These are phyloP conservation scores for Nerophis ophidion DNA, from an alignment of 2,113 vertebrate genomes.

Conservation along the genomic window DNA sequence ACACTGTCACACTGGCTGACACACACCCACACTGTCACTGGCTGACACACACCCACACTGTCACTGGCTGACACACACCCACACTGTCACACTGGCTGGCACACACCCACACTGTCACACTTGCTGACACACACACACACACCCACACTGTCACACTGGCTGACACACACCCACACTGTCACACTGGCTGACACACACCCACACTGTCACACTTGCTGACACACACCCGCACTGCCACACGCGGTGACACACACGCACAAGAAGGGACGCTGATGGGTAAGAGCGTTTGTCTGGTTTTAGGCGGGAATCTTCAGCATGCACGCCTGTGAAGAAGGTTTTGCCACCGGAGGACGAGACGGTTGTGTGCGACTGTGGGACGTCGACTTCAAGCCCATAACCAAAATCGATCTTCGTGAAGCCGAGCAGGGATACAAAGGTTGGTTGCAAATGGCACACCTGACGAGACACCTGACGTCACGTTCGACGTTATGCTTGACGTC, in stretches of 20 bases:
- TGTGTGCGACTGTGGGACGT: conserved; percentile 93
- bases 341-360: conserved; percentile 92
- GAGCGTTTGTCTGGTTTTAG: conserved; percentile 46
- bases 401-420: conserved; percentile 93
- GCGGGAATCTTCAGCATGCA: conserved; percentile 98
- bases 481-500: background rate
- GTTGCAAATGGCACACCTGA: background rate
- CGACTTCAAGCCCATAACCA: conserved; percentile 96
- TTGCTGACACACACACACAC: no score
- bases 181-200: no score
- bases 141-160: background rate
- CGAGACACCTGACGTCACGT: no score
- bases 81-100: no score
- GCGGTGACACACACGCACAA: no score
- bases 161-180: background rate
- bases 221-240: background rate
- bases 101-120: background rate
- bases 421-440: conserved; percentile 93
- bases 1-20: no score
- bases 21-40: background rate
- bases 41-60: no score
- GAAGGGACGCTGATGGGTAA: background rate
- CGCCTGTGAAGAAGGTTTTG: conserved; percentile 91
- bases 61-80: background rate
- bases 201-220: background rate